Conservation (phyloP, 2,888 invertebrate genomes). For the Abrostola triplasia region DNA sequence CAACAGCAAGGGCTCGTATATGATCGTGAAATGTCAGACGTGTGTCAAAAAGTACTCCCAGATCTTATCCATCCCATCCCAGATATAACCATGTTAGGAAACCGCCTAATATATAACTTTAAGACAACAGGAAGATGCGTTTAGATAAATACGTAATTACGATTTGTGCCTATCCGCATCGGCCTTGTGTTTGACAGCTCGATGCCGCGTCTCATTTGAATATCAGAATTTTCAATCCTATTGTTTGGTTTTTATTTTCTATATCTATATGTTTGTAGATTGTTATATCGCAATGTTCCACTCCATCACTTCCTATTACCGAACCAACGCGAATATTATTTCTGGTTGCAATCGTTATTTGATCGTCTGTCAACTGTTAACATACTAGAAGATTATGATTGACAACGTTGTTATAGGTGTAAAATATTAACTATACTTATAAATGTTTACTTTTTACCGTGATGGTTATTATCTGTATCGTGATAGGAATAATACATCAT, state of each 20-base stretch:
- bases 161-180: slow-evolving; percentile 29
- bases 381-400: slow-evolving; percentile 30
- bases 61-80: too few relatives aligned
- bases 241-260: slow-evolving; percentile 66
- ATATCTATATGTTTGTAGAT: slow-evolving; percentile 45
- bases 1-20: too few relatives aligned
- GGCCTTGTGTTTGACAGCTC: slow-evolving; percentile 73
- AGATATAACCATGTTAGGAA: slow-evolving; percentile 3
- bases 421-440: slow-evolving; percentile 21
- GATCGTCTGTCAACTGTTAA: slow-evolving; percentile 40
- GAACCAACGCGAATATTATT: slow-evolving; percentile 40
- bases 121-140: slow-evolving; percentile 1
- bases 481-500: slow-evolving; percentile 23
- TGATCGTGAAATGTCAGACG: too few relatives aligned
- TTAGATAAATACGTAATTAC: slow-evolving; percentile 18
- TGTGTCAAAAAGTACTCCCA: too few relatives aligned
- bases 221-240: slow-evolving; percentile 70
- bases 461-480: slow-evolving; percentile 15
- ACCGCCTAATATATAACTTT: neutral
- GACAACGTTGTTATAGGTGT: slow-evolving; percentile 15
- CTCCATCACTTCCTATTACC: slow-evolving; percentile 54
- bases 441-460: slow-evolving; percentile 14
- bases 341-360: slow-evolving; percentile 38
- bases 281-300: slow-evolving; percentile 52
- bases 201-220: slow-evolving; percentile 70